Evolutionary conservation across 2,888 invertebrate genomes (phyloP).

Genomic region (Trichacis sp.): DNA sequence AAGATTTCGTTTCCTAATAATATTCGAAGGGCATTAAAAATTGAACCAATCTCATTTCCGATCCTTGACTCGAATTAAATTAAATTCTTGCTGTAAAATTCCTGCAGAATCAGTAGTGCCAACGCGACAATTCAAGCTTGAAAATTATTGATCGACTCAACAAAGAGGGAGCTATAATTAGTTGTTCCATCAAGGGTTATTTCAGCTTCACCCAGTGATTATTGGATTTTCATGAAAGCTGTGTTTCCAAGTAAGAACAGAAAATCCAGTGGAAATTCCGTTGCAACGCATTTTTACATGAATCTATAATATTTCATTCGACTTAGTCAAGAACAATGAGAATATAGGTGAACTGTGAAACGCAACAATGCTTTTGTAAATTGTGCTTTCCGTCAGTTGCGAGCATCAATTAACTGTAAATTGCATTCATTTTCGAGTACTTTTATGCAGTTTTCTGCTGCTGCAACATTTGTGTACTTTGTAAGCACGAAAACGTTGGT

Average conservation of each 20-base stretch:
- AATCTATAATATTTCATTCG: constrained; percentile 5
- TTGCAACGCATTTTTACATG: constrained; percentile 8
- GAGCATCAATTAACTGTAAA: background rate
- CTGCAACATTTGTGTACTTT: too few species aligned
- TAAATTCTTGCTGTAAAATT: too few species aligned
- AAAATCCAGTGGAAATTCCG: constrained; percentile 10
- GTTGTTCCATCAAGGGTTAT: background rate
- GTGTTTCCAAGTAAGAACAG: constrained; percentile 19
- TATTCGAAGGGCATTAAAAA: too few species aligned
- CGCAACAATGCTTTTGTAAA: background rate
- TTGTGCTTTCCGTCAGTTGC: background rate
- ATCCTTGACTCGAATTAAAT: too few species aligned
- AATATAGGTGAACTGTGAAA: background rate
- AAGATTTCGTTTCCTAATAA: too few species aligned
- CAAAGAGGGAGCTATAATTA: background rate
- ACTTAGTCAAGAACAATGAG: background rate
- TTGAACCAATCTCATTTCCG: too few species aligned
- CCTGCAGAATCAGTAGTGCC: background rate
- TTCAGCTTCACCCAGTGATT: constrained; percentile 11
- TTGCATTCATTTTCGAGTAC: background rate
- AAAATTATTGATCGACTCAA: background rate
- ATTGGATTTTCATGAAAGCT: constrained; percentile 34
- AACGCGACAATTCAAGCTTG: background rate
- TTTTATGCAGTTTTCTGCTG: too few species aligned
- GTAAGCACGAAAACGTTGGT: background rate